phyloP scores from a whole-genome alignment of 2,888 invertebrate species.

The Ochropleura leucogaster region DNA sequence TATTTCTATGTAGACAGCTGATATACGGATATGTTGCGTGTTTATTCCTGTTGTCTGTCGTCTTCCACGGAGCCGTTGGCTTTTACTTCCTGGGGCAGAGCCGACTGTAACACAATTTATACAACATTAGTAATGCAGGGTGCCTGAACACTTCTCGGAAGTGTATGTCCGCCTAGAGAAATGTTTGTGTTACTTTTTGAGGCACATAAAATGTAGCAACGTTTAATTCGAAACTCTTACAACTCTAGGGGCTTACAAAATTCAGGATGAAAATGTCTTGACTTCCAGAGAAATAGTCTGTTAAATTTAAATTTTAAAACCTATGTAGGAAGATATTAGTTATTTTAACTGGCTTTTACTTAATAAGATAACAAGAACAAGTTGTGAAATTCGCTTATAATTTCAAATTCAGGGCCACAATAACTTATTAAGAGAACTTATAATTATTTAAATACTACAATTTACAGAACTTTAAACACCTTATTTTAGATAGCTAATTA shows the following conservation, averaged over 20 bases:
- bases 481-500: neutral
- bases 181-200: conserved; percentile 16
- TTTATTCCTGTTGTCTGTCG: conserved; percentile 86
- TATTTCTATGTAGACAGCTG: conserved; percentile 69
- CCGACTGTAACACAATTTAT: conserved; percentile 78
- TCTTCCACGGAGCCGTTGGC: conserved; percentile 84
- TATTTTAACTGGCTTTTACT: conserved; percentile 1
- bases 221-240: conserved; percentile 8
- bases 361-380: conserved; percentile 6
- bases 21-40: conserved; percentile 70
- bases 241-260: neutral
- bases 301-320: conserved; percentile 10
- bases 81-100: conserved; percentile 87
- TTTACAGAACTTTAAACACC: conserved; percentile 12
- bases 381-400: conserved; percentile 13
- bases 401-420: neutral
- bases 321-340: neutral
- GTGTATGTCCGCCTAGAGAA: conserved; percentile 30
- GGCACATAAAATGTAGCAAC: neutral
- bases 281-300: conserved; percentile 78
- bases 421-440: conserved; percentile 23
- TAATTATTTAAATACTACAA: conserved; percentile 17
- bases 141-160: conserved; percentile 32
- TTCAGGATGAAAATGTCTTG: conserved; percentile 42
- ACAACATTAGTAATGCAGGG: conserved; percentile 47